These are phyloP conservation scores for Hermetia illucens DNA, from an alignment of 1,140 invertebrate species.

Conservation along the genomic window DNA sequence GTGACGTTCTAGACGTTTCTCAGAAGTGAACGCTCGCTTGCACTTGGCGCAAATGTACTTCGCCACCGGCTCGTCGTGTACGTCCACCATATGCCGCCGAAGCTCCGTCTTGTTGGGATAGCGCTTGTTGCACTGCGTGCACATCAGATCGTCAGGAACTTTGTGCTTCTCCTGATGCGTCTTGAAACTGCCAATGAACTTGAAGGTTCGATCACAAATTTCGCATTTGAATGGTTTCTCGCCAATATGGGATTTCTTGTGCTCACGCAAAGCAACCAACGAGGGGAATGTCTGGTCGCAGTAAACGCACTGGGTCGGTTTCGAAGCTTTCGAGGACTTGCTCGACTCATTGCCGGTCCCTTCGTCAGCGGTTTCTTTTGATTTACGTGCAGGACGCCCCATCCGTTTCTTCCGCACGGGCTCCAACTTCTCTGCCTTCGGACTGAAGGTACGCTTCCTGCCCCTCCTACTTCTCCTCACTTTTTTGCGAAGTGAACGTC, in stretches of 20 bases:
- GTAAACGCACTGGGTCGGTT: slow-evolving; percentile 16
- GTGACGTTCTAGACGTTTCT: slow-evolving; percentile 16
- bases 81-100: slow-evolving; percentile 18
- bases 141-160: slow-evolving; percentile 13
- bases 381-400: neutral
- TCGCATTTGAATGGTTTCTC: slow-evolving; percentile 36
- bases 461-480: too few relatives aligned
- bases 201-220: slow-evolving; percentile 28
- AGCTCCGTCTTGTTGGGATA: slow-evolving; percentile 19
- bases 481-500: neutral
- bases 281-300: slow-evolving; percentile 28
- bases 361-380: slow-evolving; percentile 5
- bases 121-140: slow-evolving; percentile 18
- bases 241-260: slow-evolving; percentile 44
- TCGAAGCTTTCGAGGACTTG: slow-evolving; percentile 16
- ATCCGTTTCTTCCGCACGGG: neutral
- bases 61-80: slow-evolving; percentile 20
- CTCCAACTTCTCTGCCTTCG: neutral
- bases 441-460: neutral
- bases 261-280: slow-evolving; percentile 34
- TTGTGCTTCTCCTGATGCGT: slow-evolving; percentile 29
- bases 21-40: slow-evolving; percentile 19
- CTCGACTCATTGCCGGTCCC: slow-evolving; percentile 8
- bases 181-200: slow-evolving; percentile 25
- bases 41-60: slow-evolving; percentile 25